Conservation (phyloP, 2,797 vertebrate genomes). For the Coreius guichenoti region DNA sequence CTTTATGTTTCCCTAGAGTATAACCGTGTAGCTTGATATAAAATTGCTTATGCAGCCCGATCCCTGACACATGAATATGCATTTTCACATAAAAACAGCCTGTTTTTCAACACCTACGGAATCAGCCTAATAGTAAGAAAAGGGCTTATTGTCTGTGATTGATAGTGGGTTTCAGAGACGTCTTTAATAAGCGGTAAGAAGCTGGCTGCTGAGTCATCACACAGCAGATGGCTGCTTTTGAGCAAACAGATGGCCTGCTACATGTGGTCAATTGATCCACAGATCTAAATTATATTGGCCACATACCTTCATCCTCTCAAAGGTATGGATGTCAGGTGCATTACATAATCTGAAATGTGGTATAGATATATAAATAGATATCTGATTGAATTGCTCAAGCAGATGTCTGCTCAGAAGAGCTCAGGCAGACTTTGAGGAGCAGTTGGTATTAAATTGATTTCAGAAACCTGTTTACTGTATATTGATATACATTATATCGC, state of each 20-base stretch:
- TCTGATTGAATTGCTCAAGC: background rate
- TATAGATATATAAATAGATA: background rate
- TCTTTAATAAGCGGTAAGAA: constrained; percentile 24
- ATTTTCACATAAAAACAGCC: background rate
- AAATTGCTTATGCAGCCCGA: background rate
- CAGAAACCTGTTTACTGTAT: background rate
- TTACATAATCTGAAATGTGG: constrained; percentile 20
- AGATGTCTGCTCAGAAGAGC: background rate
- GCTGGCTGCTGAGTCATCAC: constrained; percentile 47
- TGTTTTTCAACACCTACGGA: constrained; percentile 12
- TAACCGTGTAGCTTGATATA: background rate
- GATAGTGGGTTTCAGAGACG: constrained; percentile 35
- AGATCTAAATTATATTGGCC: constrained; percentile 1
- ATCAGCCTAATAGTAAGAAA: background rate
- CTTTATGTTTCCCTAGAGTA: background rate
- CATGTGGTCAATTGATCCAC: constrained; percentile 37
- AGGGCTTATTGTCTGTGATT: constrained; percentile 42
- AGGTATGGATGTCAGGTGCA: background rate
- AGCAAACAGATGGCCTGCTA: constrained; percentile 50
- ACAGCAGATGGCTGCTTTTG: constrained; percentile 44
- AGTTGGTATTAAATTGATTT: constrained; percentile 10
- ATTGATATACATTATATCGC: background rate
- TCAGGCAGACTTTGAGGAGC: constrained; percentile 12
- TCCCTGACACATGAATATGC: background rate
- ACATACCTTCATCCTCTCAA: constrained; percentile 39